Evolutionary conservation across 1,140 invertebrate species (phyloP).

Genomic region (Musca domestica): DNA sequence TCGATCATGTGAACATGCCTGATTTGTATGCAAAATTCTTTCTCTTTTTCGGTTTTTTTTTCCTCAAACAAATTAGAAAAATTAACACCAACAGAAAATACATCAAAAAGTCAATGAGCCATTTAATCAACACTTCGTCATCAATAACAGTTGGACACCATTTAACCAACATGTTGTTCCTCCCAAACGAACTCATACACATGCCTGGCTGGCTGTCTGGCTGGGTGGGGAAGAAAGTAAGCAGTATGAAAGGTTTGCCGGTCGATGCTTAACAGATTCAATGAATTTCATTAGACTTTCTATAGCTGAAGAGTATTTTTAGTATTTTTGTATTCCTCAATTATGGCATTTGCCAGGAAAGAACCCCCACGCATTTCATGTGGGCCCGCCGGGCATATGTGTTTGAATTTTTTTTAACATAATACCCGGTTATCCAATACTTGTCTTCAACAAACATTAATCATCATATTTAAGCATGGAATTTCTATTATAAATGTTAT

Average conservation of each 20-base stretch:
- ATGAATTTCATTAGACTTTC: constrained; percentile 6
- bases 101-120: constrained; percentile 11
- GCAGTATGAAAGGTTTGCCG: not conserved
- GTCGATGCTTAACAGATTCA: not conserved
- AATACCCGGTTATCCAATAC: too few species aligned
- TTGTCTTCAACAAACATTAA: constrained; percentile 1
- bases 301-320: not conserved
- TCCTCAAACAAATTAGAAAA: too few species aligned
- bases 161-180: not conserved
- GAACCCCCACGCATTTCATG: constrained; percentile 8
- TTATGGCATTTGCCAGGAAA: too few species aligned
- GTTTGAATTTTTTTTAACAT: not conserved
- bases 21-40: too few species aligned
- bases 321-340: not conserved
- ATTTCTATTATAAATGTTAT: not conserved
- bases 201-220: too few species aligned
- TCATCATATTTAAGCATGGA: constrained; percentile 6
- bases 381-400: not conserved
- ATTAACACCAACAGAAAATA: not conserved
- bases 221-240: too few species aligned
- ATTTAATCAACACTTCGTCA: constrained; percentile 16
- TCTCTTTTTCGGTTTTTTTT: too few species aligned
- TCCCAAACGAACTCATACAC: too few species aligned
- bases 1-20: too few species aligned
- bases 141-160: constrained; percentile 11